These are phyloP conservation scores for Calidris pugnax DNA, from an alignment of 2,113 vertebrate genomes.

Conservation along the genomic window DNA sequence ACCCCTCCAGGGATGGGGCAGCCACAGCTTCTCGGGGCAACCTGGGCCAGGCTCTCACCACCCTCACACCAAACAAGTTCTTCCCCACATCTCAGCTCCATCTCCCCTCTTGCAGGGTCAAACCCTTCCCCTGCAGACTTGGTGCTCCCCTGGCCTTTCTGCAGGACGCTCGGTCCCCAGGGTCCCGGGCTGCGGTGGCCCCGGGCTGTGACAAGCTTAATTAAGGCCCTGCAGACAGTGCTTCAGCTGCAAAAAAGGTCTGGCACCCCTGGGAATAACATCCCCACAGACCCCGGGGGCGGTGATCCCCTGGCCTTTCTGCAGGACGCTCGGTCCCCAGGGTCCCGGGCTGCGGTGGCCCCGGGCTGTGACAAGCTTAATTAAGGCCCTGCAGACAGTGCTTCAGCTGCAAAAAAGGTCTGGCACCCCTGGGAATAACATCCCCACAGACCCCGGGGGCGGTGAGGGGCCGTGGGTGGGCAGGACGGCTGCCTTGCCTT, in stretches of 20 bases:
- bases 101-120: no score
- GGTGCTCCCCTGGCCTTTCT: neutral
- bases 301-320: neutral
- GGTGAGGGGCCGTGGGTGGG: neutral
- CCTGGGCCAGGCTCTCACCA: neutral
- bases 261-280: neutral
- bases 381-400: rapidly evolving
- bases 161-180: rapidly evolving
- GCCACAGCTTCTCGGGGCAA: neutral
- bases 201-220: neutral
- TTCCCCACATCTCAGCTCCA: no score
- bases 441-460: neutral
- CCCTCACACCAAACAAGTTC: no score
- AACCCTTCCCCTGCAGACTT: no score
- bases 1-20: neutral
- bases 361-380: neutral
- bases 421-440: neutral
- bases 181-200: rapidly evolving
- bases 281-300: neutral
- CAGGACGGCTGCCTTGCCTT: neutral
- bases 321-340: rapidly evolving
- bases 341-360: rapidly evolving
- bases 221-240: rapidly evolving
- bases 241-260: neutral
- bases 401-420: neutral